Evolutionary conservation across 2,888 invertebrate genomes (phyloP), one percentile per base, ranked within the genome.

Genomic region (Diplolepis rosae): DNA sequence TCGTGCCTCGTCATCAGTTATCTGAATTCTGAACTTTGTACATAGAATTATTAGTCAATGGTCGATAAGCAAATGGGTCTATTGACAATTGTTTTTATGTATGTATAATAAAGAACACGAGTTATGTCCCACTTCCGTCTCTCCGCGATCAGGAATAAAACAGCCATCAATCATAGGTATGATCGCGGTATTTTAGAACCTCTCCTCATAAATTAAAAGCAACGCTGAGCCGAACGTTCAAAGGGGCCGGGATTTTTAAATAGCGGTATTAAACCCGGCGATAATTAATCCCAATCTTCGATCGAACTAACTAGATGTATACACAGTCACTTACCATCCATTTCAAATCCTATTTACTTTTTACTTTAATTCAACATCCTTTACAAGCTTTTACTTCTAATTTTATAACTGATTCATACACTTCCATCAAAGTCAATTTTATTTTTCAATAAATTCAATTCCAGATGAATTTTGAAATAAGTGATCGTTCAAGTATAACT

Each of bases 121-220:
- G 45, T 42, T 70, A 39, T 66, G 45, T 70, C 70, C 71, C 70
- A 69, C 75, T 73, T 75, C 77, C 77, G 75, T 74, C 73, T 74
- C 75, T 72, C 76, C 72, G 67, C 71, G 72, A 76, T 73, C 77
- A 70, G 77, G 75, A 77, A 77, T 78, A 81, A 81, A 61, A 82
- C 79, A 78, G 79, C 80, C 75, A 81, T 82, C 82, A 81, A 82
- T 82, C 82, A 82, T 79, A 77, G 68, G 69, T 70, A 71, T 72
- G 73, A 76, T 76, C 73, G 76, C 74, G 75, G 77, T 73, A 54
- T 74, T 77, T 77, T 73, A 75, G 77, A 77, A 51, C 77, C 72
- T 69, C 65, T 72, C 66, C 56, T 71, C 77, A 77, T 77, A 77
- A 77, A 77, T 77, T 77, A 77, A 77, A 69, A 51, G 72, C 76